These are phyloP conservation scores for Drymodes brunneopygia DNA, from an alignment of 2,113 vertebrate species.

Conservation along the genomic window DNA sequence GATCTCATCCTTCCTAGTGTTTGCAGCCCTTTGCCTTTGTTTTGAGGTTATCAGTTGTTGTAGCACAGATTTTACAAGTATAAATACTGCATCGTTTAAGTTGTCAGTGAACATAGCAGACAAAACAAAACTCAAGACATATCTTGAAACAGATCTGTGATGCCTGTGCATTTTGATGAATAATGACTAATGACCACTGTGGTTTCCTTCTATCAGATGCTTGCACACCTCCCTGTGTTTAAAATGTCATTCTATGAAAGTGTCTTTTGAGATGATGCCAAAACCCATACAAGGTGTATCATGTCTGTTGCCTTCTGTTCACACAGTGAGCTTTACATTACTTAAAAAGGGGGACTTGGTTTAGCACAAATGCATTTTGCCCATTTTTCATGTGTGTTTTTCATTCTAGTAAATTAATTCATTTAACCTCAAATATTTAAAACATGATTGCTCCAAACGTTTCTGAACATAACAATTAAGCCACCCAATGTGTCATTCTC, in stretches of 20 bases:
- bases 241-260: neutral
- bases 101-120: neutral
- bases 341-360: neutral
- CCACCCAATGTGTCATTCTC: neutral
- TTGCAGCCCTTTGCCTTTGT: neutral
- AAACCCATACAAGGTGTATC: neutral
- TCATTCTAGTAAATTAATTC: neutral
- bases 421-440: neutral
- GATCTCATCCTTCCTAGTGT: neutral
- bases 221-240: neutral
- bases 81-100: neutral
- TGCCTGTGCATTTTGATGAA: neutral
- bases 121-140: neutral
- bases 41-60: neutral
- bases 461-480: neutral
- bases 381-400: neutral
- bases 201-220: neutral
- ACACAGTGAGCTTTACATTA: neutral
- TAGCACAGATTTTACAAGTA: neutral
- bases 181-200: neutral
- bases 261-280: neutral
- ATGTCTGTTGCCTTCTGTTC: neutral
- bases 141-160: neutral
- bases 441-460: neutral
- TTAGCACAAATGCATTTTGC: neutral